These are phyloP conservation scores for Ochlodes sylvanus DNA, from an alignment of 2,888 invertebrate species.

Conservation along the genomic window DNA sequence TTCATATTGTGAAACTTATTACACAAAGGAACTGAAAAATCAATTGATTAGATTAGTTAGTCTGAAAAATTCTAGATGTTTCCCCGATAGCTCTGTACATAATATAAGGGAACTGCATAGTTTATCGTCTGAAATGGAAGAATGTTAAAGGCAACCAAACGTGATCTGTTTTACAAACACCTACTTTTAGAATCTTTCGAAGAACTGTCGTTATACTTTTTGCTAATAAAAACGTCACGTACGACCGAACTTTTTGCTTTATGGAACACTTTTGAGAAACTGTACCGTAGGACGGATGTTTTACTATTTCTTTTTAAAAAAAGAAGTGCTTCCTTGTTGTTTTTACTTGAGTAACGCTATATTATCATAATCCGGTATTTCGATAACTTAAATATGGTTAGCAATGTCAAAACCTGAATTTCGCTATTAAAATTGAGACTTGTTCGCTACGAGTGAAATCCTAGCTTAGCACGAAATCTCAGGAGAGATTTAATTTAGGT, in stretches of 20 bases:
- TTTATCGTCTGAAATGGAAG: conserved; percentile 35
- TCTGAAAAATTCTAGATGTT: conserved; percentile 1
- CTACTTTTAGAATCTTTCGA: conserved; percentile 36
- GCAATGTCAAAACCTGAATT: too few species aligned
- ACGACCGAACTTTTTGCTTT: conserved; percentile 32
- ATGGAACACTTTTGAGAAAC: conserved; percentile 11
- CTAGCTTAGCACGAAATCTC: too few species aligned
- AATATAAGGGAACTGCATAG: conserved; percentile 34
- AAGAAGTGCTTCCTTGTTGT: too few species aligned
- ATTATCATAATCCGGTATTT: too few species aligned
- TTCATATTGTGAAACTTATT: not conserved
- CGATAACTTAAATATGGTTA: too few species aligned
- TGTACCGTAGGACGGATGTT: not conserved
- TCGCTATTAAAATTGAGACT: too few species aligned
- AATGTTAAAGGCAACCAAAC: conserved; percentile 38
- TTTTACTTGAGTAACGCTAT: too few species aligned
- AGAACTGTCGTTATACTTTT: conserved; percentile 36
- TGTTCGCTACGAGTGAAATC: too few species aligned
- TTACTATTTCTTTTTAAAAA: not conserved
- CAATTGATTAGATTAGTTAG: conserved; percentile 2
- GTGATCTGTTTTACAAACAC: conserved; percentile 37
- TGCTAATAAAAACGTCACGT: conserved; percentile 39
- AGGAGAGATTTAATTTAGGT: too few species aligned
- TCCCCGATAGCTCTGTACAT: conserved; percentile 13
- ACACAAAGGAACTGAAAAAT: not conserved